Evolutionary conservation across 2,797 vertebrate genomes (phyloP), one percentile per base, ranked within the genome.

Genomic region (Centropyge bicolor): DNA sequence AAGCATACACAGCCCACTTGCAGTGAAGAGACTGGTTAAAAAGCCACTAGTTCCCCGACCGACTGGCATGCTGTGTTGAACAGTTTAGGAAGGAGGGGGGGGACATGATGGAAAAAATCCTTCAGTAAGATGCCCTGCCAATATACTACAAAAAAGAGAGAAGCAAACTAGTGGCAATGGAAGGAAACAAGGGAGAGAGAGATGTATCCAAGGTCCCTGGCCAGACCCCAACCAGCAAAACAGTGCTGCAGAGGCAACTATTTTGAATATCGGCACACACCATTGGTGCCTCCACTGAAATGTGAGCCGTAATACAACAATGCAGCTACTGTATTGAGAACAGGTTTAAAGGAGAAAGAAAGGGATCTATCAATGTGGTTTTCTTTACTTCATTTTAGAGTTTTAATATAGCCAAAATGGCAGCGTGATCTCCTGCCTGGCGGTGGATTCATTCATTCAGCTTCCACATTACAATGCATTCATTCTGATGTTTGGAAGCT

Each of bases 11-110:
- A 62, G 69, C 51, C 70, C 73, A 65, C 79, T 80, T 73, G 68
- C 72, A 76, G 81, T 67, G 70, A 78, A 75, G 61, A 80, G 85
- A 63, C 31, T 41, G 72, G 52, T 22, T 78, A 72, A 70, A 80
- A 72, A 65, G 73, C 49, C 81, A 74, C 74, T 86, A 70, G 52
- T 86, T 62, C 60, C 60, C 61, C 45, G 57, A 65, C 40, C 12
- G 31, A 22, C 66, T 70, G 76, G 20, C 70, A 38, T 65, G 70
- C 63, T 56, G 69, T 43, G 57, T 17, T 62, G 49, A 86, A 68
- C 38, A 72, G 31, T 46, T 79, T 5, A 59, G 27, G 27, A 31
- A 66, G 68, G 60, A 60, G 35, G 38, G 3, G 11, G 31, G n/a
- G 10, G 10, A 20, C 12, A 43, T 6, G 4, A 24, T 60, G 27